phyloP scores from a whole-genome alignment of 2,888 invertebrate genomes.

The Standfussiana lucernea region DNA sequence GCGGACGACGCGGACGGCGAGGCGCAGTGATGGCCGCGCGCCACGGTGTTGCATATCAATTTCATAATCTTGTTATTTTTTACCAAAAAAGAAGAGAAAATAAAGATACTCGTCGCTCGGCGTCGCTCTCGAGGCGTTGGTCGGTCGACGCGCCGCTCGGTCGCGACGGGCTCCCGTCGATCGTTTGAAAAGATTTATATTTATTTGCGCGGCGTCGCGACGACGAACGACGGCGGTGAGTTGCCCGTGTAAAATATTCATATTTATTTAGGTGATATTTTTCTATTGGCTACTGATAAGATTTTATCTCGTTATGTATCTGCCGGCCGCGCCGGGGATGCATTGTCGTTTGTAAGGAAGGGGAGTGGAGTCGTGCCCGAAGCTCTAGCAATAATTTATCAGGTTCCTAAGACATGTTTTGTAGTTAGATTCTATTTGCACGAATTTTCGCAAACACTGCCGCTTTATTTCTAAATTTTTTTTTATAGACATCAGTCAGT shows the following conservation, averaged over 20 bases:
- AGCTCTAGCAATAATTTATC: slow-evolving; percentile 90
- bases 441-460: slow-evolving; percentile 90
- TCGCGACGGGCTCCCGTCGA: slow-evolving; percentile 66
- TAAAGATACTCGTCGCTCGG: slow-evolving; percentile 72
- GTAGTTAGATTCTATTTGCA: slow-evolving; percentile 90
- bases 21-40: slow-evolving; percentile 79
- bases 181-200: slow-evolving; percentile 72
- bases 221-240: slow-evolving; percentile 72
- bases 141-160: slow-evolving; percentile 48
- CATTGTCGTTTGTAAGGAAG: slow-evolving; percentile 80
- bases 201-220: slow-evolving; percentile 74
- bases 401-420: slow-evolving; percentile 91
- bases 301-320: slow-evolving; percentile 88
- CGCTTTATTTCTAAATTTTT: slow-evolving; percentile 87
- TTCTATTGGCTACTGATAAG: slow-evolving; percentile 91
- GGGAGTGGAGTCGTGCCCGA: slow-evolving; percentile 80
- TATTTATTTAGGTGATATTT: slow-evolving; percentile 91
- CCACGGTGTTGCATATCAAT: slow-evolving; percentile 82
- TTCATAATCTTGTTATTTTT: slow-evolving; percentile 87
- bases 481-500: slow-evolving; percentile 83
- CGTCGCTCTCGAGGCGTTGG: slow-evolving; percentile 58
- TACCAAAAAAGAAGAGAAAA: slow-evolving; percentile 85
- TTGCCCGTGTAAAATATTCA: slow-evolving; percentile 84
- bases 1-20: slow-evolving; percentile 74
- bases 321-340: slow-evolving; percentile 81